A percentile compares a stretch with the other conserved stretches of the same genome.
phyloP scores from a whole-genome alignment of 2,888 invertebrate species.

The Muscina levida region DNA sequence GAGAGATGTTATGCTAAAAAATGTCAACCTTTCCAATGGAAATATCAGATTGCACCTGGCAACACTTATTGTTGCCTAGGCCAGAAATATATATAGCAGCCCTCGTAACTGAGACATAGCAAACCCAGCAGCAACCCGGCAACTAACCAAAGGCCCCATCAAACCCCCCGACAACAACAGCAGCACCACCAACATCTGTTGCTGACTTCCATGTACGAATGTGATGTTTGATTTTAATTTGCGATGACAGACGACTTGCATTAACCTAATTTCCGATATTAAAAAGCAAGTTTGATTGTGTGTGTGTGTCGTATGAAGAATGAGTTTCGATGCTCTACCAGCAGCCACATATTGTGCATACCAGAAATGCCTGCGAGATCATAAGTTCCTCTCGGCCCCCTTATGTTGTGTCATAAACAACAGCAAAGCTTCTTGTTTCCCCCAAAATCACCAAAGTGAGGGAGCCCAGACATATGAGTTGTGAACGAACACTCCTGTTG shows the following conservation, averaged over 20 bases:
- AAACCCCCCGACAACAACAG: not conserved
- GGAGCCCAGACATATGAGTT: not conserved
- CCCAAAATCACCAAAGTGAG: not conserved
- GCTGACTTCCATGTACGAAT: slow-evolving; percentile 2
- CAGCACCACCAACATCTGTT: slow-evolving; percentile 1
- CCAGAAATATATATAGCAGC: too few species aligned
- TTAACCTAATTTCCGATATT: slow-evolving; percentile 53
- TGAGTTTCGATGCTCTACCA: slow-evolving; percentile 26
- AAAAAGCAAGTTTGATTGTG: slow-evolving; percentile 10
- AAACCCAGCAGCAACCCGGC: too few species aligned
- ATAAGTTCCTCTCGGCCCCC: not conserved
- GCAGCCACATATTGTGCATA: slow-evolving; percentile 37
- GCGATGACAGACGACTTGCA: slow-evolving; percentile 48
- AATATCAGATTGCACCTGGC: too few species aligned
- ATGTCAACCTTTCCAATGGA: too few species aligned
- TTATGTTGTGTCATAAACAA: slow-evolving; percentile 35
- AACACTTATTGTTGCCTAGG: too few species aligned
- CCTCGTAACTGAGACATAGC: too few species aligned
- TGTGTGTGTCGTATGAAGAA: too few species aligned
- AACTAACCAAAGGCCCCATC: too few species aligned
- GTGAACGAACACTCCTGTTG: too few species aligned
- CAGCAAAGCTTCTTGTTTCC: slow-evolving; percentile 37
- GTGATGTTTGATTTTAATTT: slow-evolving; percentile 45
- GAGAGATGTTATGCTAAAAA: too few species aligned
- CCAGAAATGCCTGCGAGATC: slow-evolving; percentile 36